Evolutionary conservation across 1,140 invertebrate genomes (phyloP), one percentile per base, ranked within the genome.

Genomic region (Drosophila hydei): DNA sequence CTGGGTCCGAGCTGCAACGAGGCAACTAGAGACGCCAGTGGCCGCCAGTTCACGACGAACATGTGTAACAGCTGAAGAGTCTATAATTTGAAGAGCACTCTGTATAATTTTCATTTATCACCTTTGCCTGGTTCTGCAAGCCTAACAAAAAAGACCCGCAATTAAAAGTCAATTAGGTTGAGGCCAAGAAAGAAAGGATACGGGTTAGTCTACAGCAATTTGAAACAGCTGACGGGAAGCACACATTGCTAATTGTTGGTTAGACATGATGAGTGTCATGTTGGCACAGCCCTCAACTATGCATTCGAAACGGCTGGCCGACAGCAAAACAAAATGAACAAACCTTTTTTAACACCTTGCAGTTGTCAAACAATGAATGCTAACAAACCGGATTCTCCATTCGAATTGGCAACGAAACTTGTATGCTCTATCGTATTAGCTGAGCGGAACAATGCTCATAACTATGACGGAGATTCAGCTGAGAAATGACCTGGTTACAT

Each of bases 221-320:
- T 63, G 48, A 25, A 52, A 61, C 79, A 85, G 80, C 79, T 85
- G 76, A 60, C 75, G 42, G 56, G 73, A 72, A 80, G 74, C 79
- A 83, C 79, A 83, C 75, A 72, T 75, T 83, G 79, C 79, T 83
- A 84, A 83, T 83, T 83, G 79, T 79, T 65, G 79, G 75, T 47
- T 75, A 47, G 33, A 65, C 56, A 65, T 59, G 65, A 84, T 79
- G 73, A 58, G 62, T 68, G 67, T 48, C 65, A 69, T 61, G 58
- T 69, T 48, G 40, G 48, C 18, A 12, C 65, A 25, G 33, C 58
- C 65, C 60, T 40, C 52, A 23, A 55, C 12, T 4, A 12, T 16
- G 8, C 63, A 59, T 75, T 27, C 4, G 11, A 21, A 59, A 19
- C 25, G 58, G 58, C 75, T 68, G 56, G 62, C 30, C 27, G 19